phyloP scores from a whole-genome alignment of 1,140 invertebrate species.

The Magallana ariakensis region DNA sequence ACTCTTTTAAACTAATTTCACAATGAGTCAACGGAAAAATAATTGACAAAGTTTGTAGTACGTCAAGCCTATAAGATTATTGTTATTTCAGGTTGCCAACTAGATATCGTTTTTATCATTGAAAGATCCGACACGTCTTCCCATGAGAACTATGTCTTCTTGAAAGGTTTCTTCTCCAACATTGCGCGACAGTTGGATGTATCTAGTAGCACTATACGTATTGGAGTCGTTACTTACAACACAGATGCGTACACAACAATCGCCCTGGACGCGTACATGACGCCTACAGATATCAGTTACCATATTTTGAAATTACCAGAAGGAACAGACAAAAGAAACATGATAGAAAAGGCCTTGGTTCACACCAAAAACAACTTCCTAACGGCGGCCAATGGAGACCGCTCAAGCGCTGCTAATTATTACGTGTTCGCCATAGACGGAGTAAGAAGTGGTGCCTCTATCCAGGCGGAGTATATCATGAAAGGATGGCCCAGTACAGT shows the following conservation, averaged over 20 bases:
- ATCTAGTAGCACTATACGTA: neutral
- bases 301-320: neutral
- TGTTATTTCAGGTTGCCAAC: neutral
- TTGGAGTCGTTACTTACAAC: neutral
- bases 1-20: neutral
- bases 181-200: neutral
- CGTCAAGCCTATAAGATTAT: neutral
- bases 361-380: neutral
- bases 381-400: neutral
- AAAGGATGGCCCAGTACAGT: neutral
- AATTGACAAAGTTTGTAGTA: neutral
- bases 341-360: neutral
- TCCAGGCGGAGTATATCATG: neutral
- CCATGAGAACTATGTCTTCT: neutral
- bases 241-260: neutral
- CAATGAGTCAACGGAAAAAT: neutral
- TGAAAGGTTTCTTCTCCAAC: neutral
- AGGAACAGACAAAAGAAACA: neutral
- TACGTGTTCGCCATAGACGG: neutral
- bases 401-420: neutral
- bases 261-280: neutral
- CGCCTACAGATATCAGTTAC: neutral
- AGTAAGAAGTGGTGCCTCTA: neutral
- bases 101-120: slow-evolving; percentile 2
- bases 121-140: neutral